Percentiles rank a stretch among this genome's conserved stretches.
phyloP scores from a whole-genome alignment of 2,888 invertebrate genomes.

The Balanococcus diminutus region DNA sequence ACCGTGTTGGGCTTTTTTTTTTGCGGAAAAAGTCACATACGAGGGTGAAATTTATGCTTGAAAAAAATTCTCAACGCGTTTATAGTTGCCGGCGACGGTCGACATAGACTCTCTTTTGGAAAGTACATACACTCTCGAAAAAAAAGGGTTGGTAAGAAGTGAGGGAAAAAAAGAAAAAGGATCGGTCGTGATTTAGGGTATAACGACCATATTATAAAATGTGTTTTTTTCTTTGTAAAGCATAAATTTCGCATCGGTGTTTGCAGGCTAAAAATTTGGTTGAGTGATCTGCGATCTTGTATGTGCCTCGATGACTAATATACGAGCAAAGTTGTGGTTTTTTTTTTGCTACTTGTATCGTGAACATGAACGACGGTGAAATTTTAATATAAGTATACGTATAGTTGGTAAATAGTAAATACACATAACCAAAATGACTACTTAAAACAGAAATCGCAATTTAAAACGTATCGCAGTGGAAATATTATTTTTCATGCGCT shows the following conservation, averaged over 20 bases:
- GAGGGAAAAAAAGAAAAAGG: background rate
- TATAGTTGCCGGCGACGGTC: background rate
- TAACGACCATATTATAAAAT: background rate
- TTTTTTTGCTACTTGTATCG: background rate
- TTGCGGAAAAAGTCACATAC: background rate
- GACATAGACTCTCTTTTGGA: background rate
- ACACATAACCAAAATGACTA: conserved; percentile 30
- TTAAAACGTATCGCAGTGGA: conserved; percentile 50
- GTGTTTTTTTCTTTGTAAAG: background rate
- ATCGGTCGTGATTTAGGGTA: background rate
- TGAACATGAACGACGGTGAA: background rate
- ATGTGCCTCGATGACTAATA: no score
- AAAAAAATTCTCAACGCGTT: conserved; percentile 5
- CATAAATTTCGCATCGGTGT: background rate
- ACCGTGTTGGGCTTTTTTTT: no score
- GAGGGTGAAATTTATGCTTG: background rate
- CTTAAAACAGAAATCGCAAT: conserved; percentile 42
- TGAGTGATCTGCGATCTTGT: background rate
- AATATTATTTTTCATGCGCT: conserved; percentile 44
- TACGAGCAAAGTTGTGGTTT: background rate
- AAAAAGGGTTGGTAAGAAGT: background rate
- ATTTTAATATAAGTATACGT: conserved; percentile 24
- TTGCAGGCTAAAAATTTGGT: background rate
- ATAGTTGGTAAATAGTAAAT: conserved; percentile 10
- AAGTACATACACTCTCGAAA: background rate